Percentiles rank a stretch among this genome's conserved stretches.
phyloP scores from a whole-genome alignment of 2,888 invertebrate species.

The Trichacis sp. region DNA sequence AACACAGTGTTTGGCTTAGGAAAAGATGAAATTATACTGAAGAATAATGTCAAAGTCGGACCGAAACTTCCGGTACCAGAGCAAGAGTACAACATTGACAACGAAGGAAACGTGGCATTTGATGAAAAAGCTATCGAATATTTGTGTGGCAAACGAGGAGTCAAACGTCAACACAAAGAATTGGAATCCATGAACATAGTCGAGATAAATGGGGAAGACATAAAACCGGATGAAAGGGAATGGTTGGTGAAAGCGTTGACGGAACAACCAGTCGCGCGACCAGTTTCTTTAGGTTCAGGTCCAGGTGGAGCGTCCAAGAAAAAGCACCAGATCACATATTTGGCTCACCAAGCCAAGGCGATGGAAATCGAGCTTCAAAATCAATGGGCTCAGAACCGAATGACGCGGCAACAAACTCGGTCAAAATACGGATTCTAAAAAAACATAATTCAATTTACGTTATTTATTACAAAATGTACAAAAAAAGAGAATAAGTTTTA shows the following conservation, averaged over 20 bases:
- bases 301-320: slow-evolving; percentile 80
- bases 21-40: slow-evolving; percentile 67
- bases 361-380: slow-evolving; percentile 94
- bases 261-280: slow-evolving; percentile 75
- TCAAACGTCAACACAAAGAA: slow-evolving; percentile 69
- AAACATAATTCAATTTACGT: not conserved
- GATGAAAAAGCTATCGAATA: slow-evolving; percentile 67
- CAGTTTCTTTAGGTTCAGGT: slow-evolving; percentile 66
- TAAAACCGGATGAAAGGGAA: slow-evolving; percentile 82
- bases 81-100: slow-evolving; percentile 67
- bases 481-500: not conserved
- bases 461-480: not conserved
- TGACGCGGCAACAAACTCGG: slow-evolving; percentile 88
- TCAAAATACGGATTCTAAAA: slow-evolving; percentile 94
- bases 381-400: slow-evolving; percentile 91
- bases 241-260: slow-evolving; percentile 86
- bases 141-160: slow-evolving; percentile 64
- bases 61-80: slow-evolving; percentile 65
- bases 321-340: slow-evolving; percentile 96
- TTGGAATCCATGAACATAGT: slow-evolving; percentile 78
- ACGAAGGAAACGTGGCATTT: slow-evolving; percentile 62
- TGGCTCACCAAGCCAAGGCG: slow-evolving; percentile 94
- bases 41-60: slow-evolving; percentile 67
- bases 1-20: slow-evolving; percentile 73
- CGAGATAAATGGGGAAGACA: slow-evolving; percentile 85